Evolutionary conservation across 2,888 invertebrate genomes (phyloP).

Genomic region (Helicoverpa assulta): DNA sequence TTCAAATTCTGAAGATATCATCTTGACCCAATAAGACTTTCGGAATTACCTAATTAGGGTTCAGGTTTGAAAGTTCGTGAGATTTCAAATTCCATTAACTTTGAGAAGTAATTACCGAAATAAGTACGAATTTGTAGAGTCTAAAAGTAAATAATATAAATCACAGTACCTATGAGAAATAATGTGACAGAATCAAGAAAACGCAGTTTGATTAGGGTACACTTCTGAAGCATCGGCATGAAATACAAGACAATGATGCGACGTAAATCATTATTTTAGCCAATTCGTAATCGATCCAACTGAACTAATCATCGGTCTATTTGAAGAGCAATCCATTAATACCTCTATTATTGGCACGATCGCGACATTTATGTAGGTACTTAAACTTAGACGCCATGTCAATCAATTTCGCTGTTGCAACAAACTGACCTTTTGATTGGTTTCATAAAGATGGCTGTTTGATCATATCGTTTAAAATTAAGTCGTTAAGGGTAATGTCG

Average conservation of each 20-base stretch:
- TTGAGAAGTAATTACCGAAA: too few species aligned
- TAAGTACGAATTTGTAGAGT: too few species aligned
- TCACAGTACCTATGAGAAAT: too few species aligned
- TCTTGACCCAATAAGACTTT: slow-evolving; percentile 23
- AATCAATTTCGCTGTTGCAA: slow-evolving; percentile 43
- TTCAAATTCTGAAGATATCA: slow-evolving; percentile 25
- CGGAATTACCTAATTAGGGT: slow-evolving; percentile 30
- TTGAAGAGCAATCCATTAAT: slow-evolving; percentile 22
- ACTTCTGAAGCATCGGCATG: neutral
- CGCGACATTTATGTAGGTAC: slow-evolving; percentile 14
- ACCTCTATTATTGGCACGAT: slow-evolving; percentile 44
- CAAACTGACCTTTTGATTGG: slow-evolving; percentile 38
- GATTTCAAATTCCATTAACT: too few species aligned
- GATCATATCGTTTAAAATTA: slow-evolving; percentile 42
- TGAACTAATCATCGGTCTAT: slow-evolving; percentile 12
- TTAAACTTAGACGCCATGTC: slow-evolving; percentile 51
- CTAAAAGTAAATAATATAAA: too few species aligned
- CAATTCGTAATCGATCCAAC: slow-evolving; percentile 26
- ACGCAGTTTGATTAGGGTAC: too few species aligned
- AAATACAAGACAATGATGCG: slow-evolving; percentile 2
- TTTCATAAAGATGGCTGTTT: slow-evolving; percentile 18
- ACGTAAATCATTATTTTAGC: slow-evolving; percentile 8
- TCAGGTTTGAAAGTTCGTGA: too few species aligned
- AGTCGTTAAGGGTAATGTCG: slow-evolving; percentile 32
- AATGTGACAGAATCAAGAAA: too few species aligned